Base-by-base conservation (phyloP, 2,113 vertebrate species). In the Scopus umbretta region DNA sequence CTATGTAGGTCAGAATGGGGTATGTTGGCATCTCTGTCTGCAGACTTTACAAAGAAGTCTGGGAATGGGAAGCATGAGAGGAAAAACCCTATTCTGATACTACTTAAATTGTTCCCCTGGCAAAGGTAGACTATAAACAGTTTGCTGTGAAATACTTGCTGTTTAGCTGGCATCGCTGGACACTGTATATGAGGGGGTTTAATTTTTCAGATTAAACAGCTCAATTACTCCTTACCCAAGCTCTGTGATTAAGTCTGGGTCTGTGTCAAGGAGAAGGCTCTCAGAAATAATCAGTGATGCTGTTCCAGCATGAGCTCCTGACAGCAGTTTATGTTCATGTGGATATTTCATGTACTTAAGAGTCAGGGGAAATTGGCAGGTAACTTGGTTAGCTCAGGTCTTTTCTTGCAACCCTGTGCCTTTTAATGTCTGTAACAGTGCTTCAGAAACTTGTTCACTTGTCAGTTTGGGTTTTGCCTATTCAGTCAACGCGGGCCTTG, bases 41-140 rank as follows among this genome's bases (percentile, higher is more conserved):
- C 83, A 92, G 92, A 95, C 97, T 94, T 96, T 71, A 95, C 92
- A 95, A 80, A 91, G 81, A 92, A 75, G 92, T 92, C 95, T 92
- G 92, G 80, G 86, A 94, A 91, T 91, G 92, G 92, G 70, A 94
- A 91, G 76, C 47, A 84, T 58, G 85, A 49, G 72, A 85, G 86
- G 71, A 91, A 93, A 88, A 75, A 34, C 9, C 43, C 72, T 79
- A 8, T 88, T 80, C 73, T 85, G 73, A 74, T 92, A 70, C 67
- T 58, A 29, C 72, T 89, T 76, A 72, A 91, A 80, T 58, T 56
- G 56, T 47, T 94, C 68, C 30, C 27, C 45, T 94, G 89, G 65
- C 80, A 93, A 88, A 88, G 80, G 76, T 59, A 81, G 40, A 11
- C 86, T 72, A 19, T 91, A 68, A 92, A 84, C 83, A 79, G 56